Conservation (phyloP, 2,113 vertebrate species). For the Galemys pyrenaicus region DNA sequence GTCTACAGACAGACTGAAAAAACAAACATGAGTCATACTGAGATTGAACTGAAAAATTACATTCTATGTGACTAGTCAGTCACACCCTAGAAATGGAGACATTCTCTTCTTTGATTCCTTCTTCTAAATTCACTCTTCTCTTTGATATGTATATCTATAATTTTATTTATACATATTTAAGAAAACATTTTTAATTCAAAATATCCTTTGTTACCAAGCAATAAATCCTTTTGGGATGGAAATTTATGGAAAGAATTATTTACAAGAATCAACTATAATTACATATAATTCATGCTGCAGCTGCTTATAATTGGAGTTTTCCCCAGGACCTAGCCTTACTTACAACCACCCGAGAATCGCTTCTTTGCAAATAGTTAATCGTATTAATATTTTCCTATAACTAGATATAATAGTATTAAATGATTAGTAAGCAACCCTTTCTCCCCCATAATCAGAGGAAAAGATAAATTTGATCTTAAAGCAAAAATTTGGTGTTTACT, state of each 20-base stretch:
- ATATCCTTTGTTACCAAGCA: conserved; percentile 88
- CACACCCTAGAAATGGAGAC: not conserved
- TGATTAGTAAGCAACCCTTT: not conserved
- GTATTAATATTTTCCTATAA: conserved; percentile 81
- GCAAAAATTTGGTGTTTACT: not conserved
- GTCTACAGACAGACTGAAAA: conserved; percentile 75
- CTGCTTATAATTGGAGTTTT: conserved; percentile 92
- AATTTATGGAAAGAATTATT: conserved; percentile 95
- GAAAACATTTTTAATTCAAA: conserved; percentile 89
- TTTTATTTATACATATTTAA: conserved; percentile 84
- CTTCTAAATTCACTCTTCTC: too few species aligned
- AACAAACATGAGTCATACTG: conserved; percentile 68
- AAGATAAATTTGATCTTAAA: not conserved
- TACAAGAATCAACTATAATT: conserved; percentile 96
- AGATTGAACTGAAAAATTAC: conserved; percentile 84
- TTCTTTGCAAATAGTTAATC: conserved; percentile 83
- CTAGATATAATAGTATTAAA: conserved; percentile 73
- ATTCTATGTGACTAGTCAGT: conserved; percentile 65
- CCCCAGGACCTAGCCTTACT: conserved; percentile 81
- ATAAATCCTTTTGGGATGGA: conserved; percentile 89
- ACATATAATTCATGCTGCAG: conserved; percentile 92
- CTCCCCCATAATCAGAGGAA: not conserved
- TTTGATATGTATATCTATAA: not conserved
- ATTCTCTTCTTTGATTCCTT: conserved; percentile 77
- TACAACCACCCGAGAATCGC: conserved; percentile 81